These are phyloP conservation scores for Lasioglossum albipes DNA, from an alignment of 1,140 invertebrate species.

Conservation along the genomic window DNA sequence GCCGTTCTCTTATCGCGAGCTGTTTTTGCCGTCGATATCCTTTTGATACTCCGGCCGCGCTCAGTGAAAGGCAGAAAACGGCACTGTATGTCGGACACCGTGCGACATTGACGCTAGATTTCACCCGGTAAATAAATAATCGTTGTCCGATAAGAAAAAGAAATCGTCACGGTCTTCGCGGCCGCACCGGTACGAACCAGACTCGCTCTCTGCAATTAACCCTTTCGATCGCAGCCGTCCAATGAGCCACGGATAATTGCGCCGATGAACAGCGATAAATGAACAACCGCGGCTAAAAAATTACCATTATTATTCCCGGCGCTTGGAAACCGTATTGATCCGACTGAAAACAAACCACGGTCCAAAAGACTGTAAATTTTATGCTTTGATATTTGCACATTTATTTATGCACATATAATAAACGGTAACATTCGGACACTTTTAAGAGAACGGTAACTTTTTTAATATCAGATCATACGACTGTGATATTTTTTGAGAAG, in stretches of 20 bases:
- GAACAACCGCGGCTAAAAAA: no score
- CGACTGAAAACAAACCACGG: no score
- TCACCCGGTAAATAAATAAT: slow-evolving; percentile 1
- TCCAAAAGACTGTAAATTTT: no score
- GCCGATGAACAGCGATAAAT: neutral
- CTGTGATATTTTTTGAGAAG: no score
- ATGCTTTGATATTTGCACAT: no score
- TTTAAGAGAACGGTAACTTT: no score
- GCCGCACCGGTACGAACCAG: neutral
- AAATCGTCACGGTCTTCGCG: slow-evolving; percentile 21
- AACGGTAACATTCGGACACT: no score
- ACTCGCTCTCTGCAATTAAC: slow-evolving; percentile 7
- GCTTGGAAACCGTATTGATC: no score
- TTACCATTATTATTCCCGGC: neutral
- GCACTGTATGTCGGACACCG: neutral
- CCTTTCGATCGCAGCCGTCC: slow-evolving; percentile 1
- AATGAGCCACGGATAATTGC: slow-evolving; percentile 2
- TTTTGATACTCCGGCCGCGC: neutral
- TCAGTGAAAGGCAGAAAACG: slow-evolving; percentile 3
- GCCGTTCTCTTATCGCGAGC: neutral
- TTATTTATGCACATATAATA: no score
- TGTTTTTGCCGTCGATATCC: neutral
- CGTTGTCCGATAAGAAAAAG: neutral
- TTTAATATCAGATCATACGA: no score
- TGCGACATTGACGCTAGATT: neutral